Base-by-base conservation (phyloP, 2,888 invertebrate species). In the Corbicula japonica region DNA sequence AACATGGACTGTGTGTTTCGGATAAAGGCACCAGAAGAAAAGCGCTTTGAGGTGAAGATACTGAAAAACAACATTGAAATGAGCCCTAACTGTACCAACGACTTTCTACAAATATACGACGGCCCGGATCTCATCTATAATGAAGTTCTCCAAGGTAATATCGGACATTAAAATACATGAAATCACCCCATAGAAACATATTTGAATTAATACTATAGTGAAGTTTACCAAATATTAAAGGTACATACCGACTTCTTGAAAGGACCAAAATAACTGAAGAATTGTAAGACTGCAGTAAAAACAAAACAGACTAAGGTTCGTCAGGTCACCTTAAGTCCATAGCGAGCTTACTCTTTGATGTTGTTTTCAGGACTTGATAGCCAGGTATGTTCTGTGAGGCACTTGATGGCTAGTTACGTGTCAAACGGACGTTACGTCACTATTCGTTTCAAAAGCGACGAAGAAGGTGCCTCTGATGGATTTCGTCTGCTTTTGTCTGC, bases 1-100 rank as follows among this genome's bases (percentile, higher is more conserved):
- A 63, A 66, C n/a, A 58, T 80, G 69, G 76, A 80, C 44, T 80
- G 80, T 60, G 58, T 73, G 0, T 12, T 80, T 8, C 76, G 73
- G 8, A 35, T 80, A 28, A 68, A 54, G 26, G 65, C 73, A 10
- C 80, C 76, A 15, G n/a, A 34, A 26, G 38, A 65, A 44, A 80
- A 76, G 41, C 63, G 69, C 10, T 44, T 80, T 3, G 60, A 76
- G 41, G 61, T 76, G 8, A 62, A 72, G 62, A 38, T 80, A 54
- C 28, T 71, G 0, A 48, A 21, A 21, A 61, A 69, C 30, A 50
- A 65, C 21, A 66, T 80, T 35, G 71, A 62, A 18, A 41, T 54
- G 28, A 66, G 71, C 28, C 48, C 44, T 0, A 56, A 62, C 32
- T 80, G 80, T 54, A 34, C 50, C 4, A 23, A 65, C 8, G 80